Evolutionary conservation across 2,113 vertebrate species (phyloP), one percentile per base, ranked within the genome.

Genomic region (Clarias macrocephalus): DNA sequence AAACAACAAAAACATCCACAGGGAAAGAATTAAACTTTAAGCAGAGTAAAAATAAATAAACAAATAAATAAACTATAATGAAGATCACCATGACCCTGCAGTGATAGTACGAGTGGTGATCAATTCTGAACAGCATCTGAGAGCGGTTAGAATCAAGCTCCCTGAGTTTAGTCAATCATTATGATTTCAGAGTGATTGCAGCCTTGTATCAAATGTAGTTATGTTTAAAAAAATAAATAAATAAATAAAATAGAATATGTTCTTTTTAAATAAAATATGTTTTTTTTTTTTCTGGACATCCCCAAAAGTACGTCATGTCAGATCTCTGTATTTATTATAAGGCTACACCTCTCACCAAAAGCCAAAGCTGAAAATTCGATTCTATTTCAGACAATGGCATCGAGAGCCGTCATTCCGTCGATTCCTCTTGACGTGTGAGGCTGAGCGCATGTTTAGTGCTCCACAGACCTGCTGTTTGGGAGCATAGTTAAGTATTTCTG

Each of bases 181-280:
- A 75, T 75, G 57, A 87, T 42, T 84, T 88, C 30, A 6, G 57
- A 57, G 60, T 76, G 88, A 87, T 65, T 88, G 33, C 65, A 84
- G 84, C 42, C 73, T 70, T 79, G 84, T 83, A 82, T 83, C 86
- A 88, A 88, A 85, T 28, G 57, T 16, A 80, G 48, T 59, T 54
- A 25, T 57, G 60, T 16, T 30, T 28, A 5, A 37, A 72, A 76
- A 52, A 77, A n/a, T n/a, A 5, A 75, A 25, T 8, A 76, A 18
- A 70, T 15, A 70, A 7, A 70, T 9, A 18, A 33, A 8, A 37
- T 7, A 21, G 25, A 66, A 68, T 66, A 30, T 12, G 65, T 70
- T 37, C n/a, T n/a, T n/a, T n/a, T n/a, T n/a, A n/a, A n/a, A n/a
- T n/a, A n/a, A n/a, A n/a, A n/a, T n/a, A n/a, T n/a, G n/a, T n/a